Conservation (phyloP, 2,797 vertebrate species). For the Tinamus major region DNA sequence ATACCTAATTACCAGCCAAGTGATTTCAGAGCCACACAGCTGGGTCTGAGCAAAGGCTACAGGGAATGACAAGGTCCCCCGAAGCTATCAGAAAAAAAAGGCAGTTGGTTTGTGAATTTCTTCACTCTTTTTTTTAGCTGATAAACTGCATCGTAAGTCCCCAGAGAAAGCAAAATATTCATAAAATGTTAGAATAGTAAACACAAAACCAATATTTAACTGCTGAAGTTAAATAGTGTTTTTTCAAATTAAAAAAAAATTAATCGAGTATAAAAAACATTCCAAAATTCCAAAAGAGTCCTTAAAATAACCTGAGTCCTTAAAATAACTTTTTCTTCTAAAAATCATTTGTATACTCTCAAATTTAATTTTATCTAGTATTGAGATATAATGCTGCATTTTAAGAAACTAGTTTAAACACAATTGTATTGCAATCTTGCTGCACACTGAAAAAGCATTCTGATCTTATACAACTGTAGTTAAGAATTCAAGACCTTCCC, state of each 20-base stretch:
- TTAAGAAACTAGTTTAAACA: not conserved
- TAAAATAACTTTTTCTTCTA: not conserved
- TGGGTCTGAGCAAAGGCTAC: conserved; percentile 71
- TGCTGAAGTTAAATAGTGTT: not conserved
- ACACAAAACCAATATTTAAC: conserved; percentile 29
- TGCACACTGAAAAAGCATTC: not conserved
- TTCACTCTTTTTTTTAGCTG: conserved; percentile 80
- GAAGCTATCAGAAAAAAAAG: conserved; percentile 63
- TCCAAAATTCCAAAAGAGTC: not conserved
- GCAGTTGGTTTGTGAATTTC: conserved; percentile 79
- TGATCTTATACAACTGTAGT: not conserved
- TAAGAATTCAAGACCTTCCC: not conserved
- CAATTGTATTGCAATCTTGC: not conserved
- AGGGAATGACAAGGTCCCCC: conserved; percentile 68
- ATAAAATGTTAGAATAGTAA: conserved; percentile 48
- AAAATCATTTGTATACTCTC: not conserved
- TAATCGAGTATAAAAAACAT: not conserved
- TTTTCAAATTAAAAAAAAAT: not conserved
- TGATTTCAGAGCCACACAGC: conserved; percentile 82
- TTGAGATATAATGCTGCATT: not conserved
- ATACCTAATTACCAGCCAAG: conserved; percentile 91
- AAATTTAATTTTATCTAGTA: not conserved
- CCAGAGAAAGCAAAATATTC: conserved; percentile 48
- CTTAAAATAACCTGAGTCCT: not conserved
- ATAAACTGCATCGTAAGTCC: conserved; percentile 73